Evolutionary conservation across 1,140 invertebrate genomes (phyloP), one percentile per base, ranked within the genome.

Genomic region (Lutraria rhynchaena): DNA sequence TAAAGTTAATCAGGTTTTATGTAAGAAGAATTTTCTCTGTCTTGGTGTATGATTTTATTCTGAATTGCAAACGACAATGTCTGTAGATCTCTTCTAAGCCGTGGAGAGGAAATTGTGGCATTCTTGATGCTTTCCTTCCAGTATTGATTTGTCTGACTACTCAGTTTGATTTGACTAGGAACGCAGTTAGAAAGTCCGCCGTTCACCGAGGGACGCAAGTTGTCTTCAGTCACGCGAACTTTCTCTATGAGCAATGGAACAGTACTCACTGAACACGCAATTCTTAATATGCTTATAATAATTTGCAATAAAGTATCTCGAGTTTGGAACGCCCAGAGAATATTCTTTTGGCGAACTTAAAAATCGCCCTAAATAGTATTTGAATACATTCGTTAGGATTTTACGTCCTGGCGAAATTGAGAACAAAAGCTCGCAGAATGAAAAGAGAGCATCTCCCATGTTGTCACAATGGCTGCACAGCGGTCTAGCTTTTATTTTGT

Each of bases 251-350:
- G 63, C 63, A 67, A 46, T 67, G 63, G 63, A 51, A 49, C 63
- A 19, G 15, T 24, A 27, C 63, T 51, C 41, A 4, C 15, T 35
- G 75, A 17, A 75, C 85, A 87, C 85, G 85, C 85, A 80, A 87
- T n/a, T 75, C 53, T 63, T 87, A 85, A 87, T 87, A 87, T 80
- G 82, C 78, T 84, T 87, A 87, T 87, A 87, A 87, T 87, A 87
- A 85, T 80, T 85, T 84, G 85, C 82, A 85, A 84, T 83, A 83
- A 78, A 83, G 83, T 87, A 85, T 87, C 81, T 76, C 74, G 49
- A 70, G 73, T 35, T 58, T 55, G 24, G 69, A 44, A 71, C 61
- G 67, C 78, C 53, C 58, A 77, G 77, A 81, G 82, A 76, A 57
- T 46, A 55, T 55, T 65, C 61, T 53, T 70, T 77, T 73, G 83